Base-by-base conservation (phyloP, 1,140 invertebrate species). In the Micrasema longulum region DNA sequence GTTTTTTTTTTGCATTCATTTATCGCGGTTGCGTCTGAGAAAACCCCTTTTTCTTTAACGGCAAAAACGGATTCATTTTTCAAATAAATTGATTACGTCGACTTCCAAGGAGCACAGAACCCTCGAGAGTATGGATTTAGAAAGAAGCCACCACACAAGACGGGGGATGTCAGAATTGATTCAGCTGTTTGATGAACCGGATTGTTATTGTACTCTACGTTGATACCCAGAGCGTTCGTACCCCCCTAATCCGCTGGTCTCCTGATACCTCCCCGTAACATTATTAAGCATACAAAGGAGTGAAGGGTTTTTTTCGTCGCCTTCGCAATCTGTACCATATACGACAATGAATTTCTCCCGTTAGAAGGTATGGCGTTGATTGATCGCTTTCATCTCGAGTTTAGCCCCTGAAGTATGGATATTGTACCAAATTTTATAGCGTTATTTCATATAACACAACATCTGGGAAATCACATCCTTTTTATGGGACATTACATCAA, bases 131-230 rank as follows among this genome's bases (percentile, higher is more conserved):
- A 55, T 48, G 11, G 16, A 48, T 48, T 48, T 31, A 31, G 26
- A 53, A 16, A 38, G 14, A 41, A 60, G 55, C 36, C 55, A 60
- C 55, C 52, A 38, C 36, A 38, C 55, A 18, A 64, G 41, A 26
- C 62, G 45, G 43, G 41, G 62, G 23, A 48, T 64, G 62, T 48
- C 62, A 64, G 62, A 36, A 64, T 48, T 66, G 48, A 66, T 66
- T 66, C 64, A 53, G 62, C 64, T 55, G 52, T 57, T 69, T 69
- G 67, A 69, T 50, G 67, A 69, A 69, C 36, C 52, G 53, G 53
- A 55, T 69, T 69, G 50, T 69, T 69, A 60, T 69, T 69, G 53
- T 57, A 64, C 64, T 50, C 41, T 16, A 18, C 48, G 2, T 23
- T 22, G 45, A 48, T 52, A 66, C 20, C 43, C 16, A 36, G 14